These are phyloP conservation scores for Drosophila leontia DNA, from an alignment of 1,140 invertebrate genomes.

Conservation along the genomic window DNA sequence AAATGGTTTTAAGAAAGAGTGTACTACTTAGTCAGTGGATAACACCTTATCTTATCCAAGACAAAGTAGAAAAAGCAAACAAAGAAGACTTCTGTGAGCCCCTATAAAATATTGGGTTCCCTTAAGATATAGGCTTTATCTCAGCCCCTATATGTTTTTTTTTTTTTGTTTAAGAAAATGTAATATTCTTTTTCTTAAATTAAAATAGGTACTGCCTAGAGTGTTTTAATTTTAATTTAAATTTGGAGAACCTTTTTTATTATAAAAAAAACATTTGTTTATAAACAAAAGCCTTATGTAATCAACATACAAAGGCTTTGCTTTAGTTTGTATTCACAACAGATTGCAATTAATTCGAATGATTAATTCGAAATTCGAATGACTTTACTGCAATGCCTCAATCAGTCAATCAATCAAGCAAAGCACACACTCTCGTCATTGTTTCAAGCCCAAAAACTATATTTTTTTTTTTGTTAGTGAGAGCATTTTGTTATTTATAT, in stretches of 20 bases:
- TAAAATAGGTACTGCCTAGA: no score
- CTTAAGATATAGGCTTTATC: not conserved
- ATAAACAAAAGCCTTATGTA: not conserved
- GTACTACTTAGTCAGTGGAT: slow-evolving; percentile 2
- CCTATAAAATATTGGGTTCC: not conserved
- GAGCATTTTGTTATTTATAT: slow-evolving; percentile 63
- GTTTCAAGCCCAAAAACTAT: slow-evolving; percentile 10
- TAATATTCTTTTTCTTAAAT: not conserved
- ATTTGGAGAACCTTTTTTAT: not conserved
- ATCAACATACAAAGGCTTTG: not conserved
- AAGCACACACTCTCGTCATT: slow-evolving; percentile 14
- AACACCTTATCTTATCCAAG: slow-evolving; percentile 1
- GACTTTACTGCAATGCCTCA: slow-evolving; percentile 1
- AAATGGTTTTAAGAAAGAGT: slow-evolving; percentile 4
- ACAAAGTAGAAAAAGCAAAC: not conserved
- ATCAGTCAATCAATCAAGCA: slow-evolving; percentile 9
- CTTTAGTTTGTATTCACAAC: slow-evolving; percentile 7
- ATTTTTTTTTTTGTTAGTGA: slow-evolving; percentile 27
- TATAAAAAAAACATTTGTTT: not conserved
- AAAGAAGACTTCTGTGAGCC: not conserved
- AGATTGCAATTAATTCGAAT: not conserved
- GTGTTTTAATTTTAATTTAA: no score
- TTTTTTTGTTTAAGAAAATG: not conserved
- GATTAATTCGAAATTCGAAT: not conserved
- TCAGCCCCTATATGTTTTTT: not conserved